Evolutionary conservation across 2,797 vertebrate species (phyloP).

Genomic region (Amblyraja radiata): DNA sequence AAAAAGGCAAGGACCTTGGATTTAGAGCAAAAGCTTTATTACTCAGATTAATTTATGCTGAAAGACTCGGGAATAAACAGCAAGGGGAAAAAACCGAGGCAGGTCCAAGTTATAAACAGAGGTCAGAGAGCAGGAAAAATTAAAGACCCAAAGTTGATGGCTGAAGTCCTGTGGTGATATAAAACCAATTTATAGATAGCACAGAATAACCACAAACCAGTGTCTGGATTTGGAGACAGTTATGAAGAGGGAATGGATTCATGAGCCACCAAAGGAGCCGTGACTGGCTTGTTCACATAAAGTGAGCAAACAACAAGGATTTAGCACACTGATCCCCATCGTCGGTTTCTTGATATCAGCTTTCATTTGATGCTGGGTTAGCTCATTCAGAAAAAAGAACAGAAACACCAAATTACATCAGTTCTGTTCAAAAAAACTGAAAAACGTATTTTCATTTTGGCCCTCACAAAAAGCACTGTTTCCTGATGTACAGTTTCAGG

Average conservation of each 20-base stretch:
- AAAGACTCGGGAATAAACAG: background rate
- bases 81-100: background rate
- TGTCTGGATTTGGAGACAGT: background rate
- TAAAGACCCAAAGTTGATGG: background rate
- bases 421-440: background rate
- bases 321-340: background rate
- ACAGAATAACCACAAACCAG: constrained; percentile 2
- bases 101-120: background rate
- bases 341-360: background rate
- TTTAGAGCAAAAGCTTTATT: background rate
- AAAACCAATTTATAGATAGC: background rate
- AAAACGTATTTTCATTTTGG: background rate
- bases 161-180: background rate
- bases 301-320: background rate
- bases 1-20: background rate
- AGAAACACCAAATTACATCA: background rate
- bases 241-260: background rate
- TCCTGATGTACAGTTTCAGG: background rate
- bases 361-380: background rate
- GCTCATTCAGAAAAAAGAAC: background rate
- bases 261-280: background rate
- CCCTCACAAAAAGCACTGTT: background rate
- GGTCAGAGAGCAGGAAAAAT: background rate
- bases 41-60: background rate
- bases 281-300: background rate